Conservation (phyloP, 2,797 vertebrate species). For the Gouania willdenowi region DNA sequence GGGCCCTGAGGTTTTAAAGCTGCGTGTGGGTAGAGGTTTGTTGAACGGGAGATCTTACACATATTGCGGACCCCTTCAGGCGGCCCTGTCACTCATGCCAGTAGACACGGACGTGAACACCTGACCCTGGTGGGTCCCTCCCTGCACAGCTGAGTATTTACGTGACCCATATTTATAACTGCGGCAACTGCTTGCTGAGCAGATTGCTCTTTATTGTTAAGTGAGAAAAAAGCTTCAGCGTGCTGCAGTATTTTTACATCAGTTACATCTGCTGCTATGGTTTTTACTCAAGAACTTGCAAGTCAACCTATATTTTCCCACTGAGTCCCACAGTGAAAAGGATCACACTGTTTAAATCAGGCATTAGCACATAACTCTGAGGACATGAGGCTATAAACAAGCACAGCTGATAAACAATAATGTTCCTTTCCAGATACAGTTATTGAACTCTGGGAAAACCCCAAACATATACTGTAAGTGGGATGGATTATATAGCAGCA, state of each 20-base stretch:
- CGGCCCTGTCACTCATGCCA: slow-evolving; percentile 73
- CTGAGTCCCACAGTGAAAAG: slow-evolving; percentile 3
- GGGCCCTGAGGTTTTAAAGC: not conserved
- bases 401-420: slow-evolving; percentile 58
- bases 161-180: slow-evolving; percentile 65
- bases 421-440: slow-evolving; percentile 62
- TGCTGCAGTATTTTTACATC: too few relatives aligned
- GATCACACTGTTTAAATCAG: slow-evolving; percentile 24
- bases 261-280: too few relatives aligned
- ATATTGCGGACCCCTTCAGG: slow-evolving; percentile 58
- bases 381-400: not conserved
- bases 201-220: slow-evolving; percentile 14
- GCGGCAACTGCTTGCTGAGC: slow-evolving; percentile 12
- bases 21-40: slow-evolving; percentile 21
- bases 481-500: not conserved
- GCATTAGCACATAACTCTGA: slow-evolving; percentile 16
- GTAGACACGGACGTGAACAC: slow-evolving; percentile 30
- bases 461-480: too few relatives aligned
- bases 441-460: not conserved
- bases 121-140: slow-evolving; percentile 37
- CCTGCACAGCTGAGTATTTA: slow-evolving; percentile 83
- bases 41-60: slow-evolving; percentile 14
- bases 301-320: slow-evolving; percentile 36
- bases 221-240: too few relatives aligned
- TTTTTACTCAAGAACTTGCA: slow-evolving; percentile 12